These are phyloP conservation scores for Heliconius himera DNA, from an alignment of 1,140 invertebrate species.

Conservation along the genomic window DNA sequence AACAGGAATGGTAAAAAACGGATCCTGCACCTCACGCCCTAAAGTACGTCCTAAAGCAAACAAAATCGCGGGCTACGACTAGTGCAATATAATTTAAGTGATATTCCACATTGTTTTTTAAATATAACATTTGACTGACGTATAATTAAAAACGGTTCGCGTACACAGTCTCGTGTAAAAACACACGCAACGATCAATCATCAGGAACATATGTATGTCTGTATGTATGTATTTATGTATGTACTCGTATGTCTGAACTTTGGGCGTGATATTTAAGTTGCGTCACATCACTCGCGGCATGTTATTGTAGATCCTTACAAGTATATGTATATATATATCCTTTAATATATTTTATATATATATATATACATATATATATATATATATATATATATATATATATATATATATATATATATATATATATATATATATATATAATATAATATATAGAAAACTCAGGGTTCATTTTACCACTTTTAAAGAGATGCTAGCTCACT, in stretches of 20 bases:
- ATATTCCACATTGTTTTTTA: conserved; percentile 22
- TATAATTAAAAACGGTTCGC: conserved; percentile 39
- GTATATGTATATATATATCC: not conserved
- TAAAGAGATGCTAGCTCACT: too few species aligned
- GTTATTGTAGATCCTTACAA: not conserved
- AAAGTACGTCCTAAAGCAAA: not conserved
- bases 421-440: too few species aligned
- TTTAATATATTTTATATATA: not conserved
- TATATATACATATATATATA: too few species aligned
- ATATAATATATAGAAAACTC: not conserved
- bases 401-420: too few species aligned
- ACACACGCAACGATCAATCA: conserved; percentile 47
- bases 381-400: too few species aligned
- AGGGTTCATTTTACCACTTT: not conserved
- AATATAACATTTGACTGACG: conserved; percentile 27
- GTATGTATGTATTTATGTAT: too few species aligned
- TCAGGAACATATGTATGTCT: conserved; percentile 26
- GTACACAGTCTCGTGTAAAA: conserved; percentile 32
- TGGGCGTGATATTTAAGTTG: conserved; percentile 41
- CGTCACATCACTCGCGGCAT: conserved; percentile 22
- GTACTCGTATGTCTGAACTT: not conserved
- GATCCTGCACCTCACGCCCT: too few species aligned
- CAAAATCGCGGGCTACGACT: not conserved
- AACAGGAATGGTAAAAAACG: too few species aligned
- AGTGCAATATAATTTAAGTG: not conserved